Evolutionary conservation across 2,797 vertebrate genomes (phyloP).

Genomic region (Acanthurus lineatus): DNA sequence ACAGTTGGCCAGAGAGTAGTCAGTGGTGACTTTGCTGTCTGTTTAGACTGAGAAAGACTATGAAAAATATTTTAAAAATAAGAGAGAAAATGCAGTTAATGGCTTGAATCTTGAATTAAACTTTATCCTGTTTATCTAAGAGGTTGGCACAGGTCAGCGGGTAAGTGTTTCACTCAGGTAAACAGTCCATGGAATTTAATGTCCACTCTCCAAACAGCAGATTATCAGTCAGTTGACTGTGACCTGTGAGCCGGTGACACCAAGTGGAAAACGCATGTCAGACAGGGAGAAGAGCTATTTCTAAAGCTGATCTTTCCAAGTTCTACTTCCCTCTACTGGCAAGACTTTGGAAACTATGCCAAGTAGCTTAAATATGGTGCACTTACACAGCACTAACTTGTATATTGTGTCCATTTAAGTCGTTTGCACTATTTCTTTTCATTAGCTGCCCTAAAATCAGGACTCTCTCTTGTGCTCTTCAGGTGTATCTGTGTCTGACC

Average conservation of each 20-base stretch:
- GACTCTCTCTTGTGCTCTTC: neutral
- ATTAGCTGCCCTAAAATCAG: neutral
- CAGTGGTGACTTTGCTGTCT: conserved; percentile 58
- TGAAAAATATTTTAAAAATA: conserved; percentile 2
- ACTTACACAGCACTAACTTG: neutral
- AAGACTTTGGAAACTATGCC: conserved; percentile 23
- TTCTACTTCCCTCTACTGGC: conserved; percentile 73
- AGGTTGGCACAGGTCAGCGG: conserved; percentile 26
- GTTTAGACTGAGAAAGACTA: conserved; percentile 15
- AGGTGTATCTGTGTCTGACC: neutral
- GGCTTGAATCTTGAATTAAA: conserved; percentile 4
- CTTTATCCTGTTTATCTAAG: conserved; percentile 22
- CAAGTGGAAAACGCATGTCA: conserved; percentile 68
- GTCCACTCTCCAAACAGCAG: conserved; percentile 41
- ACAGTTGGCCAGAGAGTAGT: conserved; percentile 64
- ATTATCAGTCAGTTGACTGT: conserved; percentile 37
- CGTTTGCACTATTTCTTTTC: neutral
- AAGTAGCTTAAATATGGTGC: neutral
- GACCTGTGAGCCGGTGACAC: conserved; percentile 40
- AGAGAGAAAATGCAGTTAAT: neutral
- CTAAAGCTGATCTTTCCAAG: conserved; percentile 56
- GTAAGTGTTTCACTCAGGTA: conserved; percentile 11
- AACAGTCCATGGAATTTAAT: conserved; percentile 37
- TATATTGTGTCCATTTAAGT: neutral
- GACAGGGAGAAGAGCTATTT: conserved; percentile 59